A percentile compares a stretch with the other conserved stretches of the same genome.
Evolutionary conservation across 2,797 vertebrate genomes (phyloP).

Genomic region (Thamnophis elegans): DNA sequence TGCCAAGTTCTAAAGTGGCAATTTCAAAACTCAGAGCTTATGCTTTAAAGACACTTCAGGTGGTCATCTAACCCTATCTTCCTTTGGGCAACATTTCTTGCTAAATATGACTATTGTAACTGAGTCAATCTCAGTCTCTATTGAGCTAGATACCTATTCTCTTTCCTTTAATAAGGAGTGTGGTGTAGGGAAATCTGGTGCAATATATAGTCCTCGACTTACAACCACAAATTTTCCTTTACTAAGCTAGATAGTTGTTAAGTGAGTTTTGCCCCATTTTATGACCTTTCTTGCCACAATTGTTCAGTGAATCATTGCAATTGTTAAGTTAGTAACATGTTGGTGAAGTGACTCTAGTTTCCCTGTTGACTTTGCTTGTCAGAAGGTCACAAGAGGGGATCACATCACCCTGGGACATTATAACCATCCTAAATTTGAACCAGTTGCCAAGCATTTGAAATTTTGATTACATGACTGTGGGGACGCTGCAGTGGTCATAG

Average conservation of each 20-base stretch:
- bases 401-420: background rate
- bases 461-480: background rate
- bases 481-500: background rate
- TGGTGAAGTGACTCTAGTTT: background rate
- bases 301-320: no score
- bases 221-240: background rate
- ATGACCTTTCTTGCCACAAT: background rate
- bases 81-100: background rate
- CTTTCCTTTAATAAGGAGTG: background rate
- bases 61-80: background rate
- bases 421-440: background rate
- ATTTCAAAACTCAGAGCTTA: background rate
- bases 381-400: background rate
- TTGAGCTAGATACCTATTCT: background rate
- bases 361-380: background rate
- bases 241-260: background rate
- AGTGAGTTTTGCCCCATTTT: background rate
- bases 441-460: background rate
- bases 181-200: background rate
- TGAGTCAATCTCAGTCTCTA: background rate
- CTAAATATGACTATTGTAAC: background rate
- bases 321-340: no score
- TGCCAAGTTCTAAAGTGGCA: background rate
- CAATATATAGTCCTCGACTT: background rate
- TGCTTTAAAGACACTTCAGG: background rate